Conservation (phyloP, 30 jellyfish, hydroid and myxozoan species). For the Cassiopea xamachana region DNA sequence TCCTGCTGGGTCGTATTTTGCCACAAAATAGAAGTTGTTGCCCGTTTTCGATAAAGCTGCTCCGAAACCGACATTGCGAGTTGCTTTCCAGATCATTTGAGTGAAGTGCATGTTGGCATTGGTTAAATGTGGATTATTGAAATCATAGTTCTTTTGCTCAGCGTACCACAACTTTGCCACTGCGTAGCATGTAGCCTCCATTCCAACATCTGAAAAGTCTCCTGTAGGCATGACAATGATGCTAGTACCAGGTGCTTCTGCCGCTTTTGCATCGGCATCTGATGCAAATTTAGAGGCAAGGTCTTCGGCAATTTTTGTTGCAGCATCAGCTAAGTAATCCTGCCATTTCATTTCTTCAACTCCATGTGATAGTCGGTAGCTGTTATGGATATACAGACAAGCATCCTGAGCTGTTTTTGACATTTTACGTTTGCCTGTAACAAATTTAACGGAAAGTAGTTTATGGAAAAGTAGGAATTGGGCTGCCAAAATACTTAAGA, state of each 20-base stretch:
- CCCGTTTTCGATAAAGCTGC: conserved; percentile 52
- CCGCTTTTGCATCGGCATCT: conserved; percentile 30
- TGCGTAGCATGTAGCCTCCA: conserved; percentile 65
- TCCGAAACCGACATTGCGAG: conserved; percentile 82
- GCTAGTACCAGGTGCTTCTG: conserved; percentile 83
- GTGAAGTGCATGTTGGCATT: conserved; percentile 79
- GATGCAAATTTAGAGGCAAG: conserved; percentile 71
- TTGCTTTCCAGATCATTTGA: conserved; percentile 90
- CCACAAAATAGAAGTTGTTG: conserved; percentile 62
- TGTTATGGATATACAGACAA: conserved; percentile 78
- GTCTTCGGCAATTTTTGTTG: conserved; percentile 68
- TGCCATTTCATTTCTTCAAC: conserved; percentile 77
- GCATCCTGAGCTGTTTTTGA: conserved; percentile 54
- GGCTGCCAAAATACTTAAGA: too few species aligned
- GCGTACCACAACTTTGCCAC: conserved; percentile 89
- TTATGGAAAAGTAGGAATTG: too few species aligned
- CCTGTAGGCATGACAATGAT: conserved; percentile 57
- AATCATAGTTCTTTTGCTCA: conserved; percentile 78
- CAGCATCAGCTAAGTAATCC: conserved; percentile 69
- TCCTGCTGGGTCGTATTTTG: conserved; percentile 94
- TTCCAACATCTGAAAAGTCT: conserved; percentile 42
- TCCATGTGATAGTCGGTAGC: conserved; percentile 83
- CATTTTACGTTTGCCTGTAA: conserved; percentile 18
- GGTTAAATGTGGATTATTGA: conserved; percentile 73
- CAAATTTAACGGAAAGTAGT: not conserved